Percentiles rank a stretch among this genome's conserved stretches.
phyloP scores from a whole-genome alignment of 1,140 invertebrate species.

The Stegodyphus mimosarum region DNA sequence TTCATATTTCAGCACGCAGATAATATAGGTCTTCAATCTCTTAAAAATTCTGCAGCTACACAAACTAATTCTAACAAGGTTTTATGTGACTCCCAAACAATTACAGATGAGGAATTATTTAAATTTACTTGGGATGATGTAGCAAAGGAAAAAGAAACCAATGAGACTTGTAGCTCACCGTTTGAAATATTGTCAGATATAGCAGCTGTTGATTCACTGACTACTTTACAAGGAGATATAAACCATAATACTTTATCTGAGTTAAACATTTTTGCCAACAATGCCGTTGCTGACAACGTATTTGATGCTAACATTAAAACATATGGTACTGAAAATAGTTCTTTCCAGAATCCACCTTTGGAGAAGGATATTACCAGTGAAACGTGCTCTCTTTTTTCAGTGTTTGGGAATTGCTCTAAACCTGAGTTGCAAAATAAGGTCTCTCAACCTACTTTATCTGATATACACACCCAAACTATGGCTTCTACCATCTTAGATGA shows the following conservation, averaged over 20 bases:
- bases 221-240: neutral
- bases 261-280: neutral
- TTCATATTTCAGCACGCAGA: conserved; percentile 21
- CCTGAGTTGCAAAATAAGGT: neutral
- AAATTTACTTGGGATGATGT: conserved; percentile 18
- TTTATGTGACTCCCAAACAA: conserved; percentile 50
- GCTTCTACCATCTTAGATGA: conserved; percentile 21
- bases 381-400: conserved; percentile 3
- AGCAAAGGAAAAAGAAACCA: conserved; percentile 10
- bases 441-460: conserved; percentile 7
- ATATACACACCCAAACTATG: conserved; percentile 50
- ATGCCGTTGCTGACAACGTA: neutral
- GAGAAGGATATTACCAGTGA: neutral
- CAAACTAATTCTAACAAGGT: conserved; percentile 31
- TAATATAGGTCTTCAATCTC: neutral
- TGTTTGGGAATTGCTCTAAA: neutral
- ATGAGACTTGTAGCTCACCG: conserved; percentile 6
- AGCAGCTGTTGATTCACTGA: conserved; percentile 7
- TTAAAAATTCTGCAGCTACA: conserved; percentile 16
- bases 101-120: conserved; percentile 52
- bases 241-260: neutral
- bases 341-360: neutral
- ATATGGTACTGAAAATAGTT: neutral
- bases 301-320: neutral
- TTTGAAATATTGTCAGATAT: conserved; percentile 25